Evolutionary conservation across 1,140 invertebrate species (phyloP).

Genomic region (Thaumetopoea pityocampa): DNA sequence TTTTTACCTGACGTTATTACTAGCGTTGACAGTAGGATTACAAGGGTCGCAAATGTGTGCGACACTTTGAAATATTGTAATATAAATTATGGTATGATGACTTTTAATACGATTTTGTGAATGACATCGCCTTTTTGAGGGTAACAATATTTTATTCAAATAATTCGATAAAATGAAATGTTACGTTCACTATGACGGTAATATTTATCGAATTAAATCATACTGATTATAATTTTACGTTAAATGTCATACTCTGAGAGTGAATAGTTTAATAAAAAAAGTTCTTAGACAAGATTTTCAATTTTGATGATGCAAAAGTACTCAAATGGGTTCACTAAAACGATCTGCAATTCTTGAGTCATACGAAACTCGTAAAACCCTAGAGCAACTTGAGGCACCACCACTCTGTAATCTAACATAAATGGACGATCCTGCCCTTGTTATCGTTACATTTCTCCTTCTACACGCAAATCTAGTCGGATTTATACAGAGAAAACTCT

Average conservation of each 20-base stretch:
- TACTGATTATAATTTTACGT: too few relatives aligned
- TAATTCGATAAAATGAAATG: conserved; percentile 17
- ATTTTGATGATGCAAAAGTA: conserved; percentile 57
- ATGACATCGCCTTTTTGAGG: conserved; percentile 13
- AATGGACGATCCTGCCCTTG: conserved; percentile 53
- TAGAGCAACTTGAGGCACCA: conserved; percentile 37
- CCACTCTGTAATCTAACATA: conserved; percentile 35
- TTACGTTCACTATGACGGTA: conserved; percentile 7
- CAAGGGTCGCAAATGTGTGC: conserved; percentile 35
- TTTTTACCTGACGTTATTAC: conserved; percentile 71
- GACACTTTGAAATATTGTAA: conserved; percentile 34
- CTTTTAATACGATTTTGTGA: conserved; percentile 29
- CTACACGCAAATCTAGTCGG: conserved; percentile 48
- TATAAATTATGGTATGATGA: conserved; percentile 26
- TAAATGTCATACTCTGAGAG: too few relatives aligned
- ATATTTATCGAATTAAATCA: conserved; percentile 7
- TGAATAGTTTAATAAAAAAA: too few relatives aligned
- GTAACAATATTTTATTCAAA: too few relatives aligned
- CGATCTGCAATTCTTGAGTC: conserved; percentile 53
- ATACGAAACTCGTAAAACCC: conserved; percentile 63
- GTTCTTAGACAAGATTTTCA: too few relatives aligned
- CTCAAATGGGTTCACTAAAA: conserved; percentile 54
- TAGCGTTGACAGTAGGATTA: conserved; percentile 57
- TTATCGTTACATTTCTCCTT: conserved; percentile 55
- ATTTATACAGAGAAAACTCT: conserved; percentile 44